Evolutionary conservation across 2,797 vertebrate genomes (phyloP), one percentile per base, ranked within the genome.

Genomic region (Ispidina lecontei): DNA sequence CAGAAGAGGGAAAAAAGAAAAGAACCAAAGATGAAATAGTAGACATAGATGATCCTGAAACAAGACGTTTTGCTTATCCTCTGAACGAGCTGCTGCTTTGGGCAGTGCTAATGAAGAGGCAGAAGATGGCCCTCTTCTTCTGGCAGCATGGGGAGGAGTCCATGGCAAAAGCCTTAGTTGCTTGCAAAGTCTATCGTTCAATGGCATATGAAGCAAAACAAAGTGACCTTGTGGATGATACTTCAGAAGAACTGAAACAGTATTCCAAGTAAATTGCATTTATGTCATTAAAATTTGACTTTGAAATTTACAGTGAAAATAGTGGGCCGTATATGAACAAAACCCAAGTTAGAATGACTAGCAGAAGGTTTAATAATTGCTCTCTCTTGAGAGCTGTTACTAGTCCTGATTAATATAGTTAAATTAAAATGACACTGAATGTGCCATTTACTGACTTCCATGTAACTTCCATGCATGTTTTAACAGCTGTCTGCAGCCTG

Each of bases 81-180:
- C 99, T 99, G 97, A 99, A 99, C 13, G 99, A 99, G 96, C 98
- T 99, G 78, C 96, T 99, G 87, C 98, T 99, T 84, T 99, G 99
- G 99, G 98, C 99, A 0, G 99, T 99, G 91, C 97, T 99, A 83
- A 98, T 99, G 99, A 99, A 99, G 97, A 98, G 99, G 89, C 99
- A 99, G 96, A 99, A 99, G 95, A 99, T 99, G 99, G 98, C 99
- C 0, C 98, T 99, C 29, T 99, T 99, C 97, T 99, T 99, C 97
- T 99, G 99, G 99, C 99, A 99, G 95, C 99, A 99, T 5, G 99
- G 99, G 1, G 99, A 99, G 95, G 99, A 99, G 96, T 99, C 98
- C 93, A 99, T 99, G 99, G 99, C 99, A 5, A 99, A 99, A 96
- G 99, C 99, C 2, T 96, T 99, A 93, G 99, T 99, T 95, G 99